Base-by-base conservation (phyloP, 2,888 invertebrate species). In the Drosophila birchii region DNA sequence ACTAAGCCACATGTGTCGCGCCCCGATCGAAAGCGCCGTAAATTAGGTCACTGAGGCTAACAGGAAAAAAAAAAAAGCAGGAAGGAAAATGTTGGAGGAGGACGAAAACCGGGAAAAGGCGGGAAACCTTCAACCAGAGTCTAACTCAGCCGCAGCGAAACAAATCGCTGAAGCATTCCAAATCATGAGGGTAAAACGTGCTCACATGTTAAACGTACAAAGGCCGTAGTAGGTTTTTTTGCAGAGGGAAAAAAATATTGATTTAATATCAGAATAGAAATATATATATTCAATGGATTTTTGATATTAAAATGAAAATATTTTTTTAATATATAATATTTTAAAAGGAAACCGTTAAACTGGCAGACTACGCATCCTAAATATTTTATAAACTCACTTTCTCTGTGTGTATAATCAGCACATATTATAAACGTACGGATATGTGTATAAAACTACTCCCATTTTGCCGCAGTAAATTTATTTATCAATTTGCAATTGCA, bases 401-500 rank as follows among this genome's bases (percentile, higher is more conserved):
- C 16, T 12, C 38, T 14, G 9, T 7, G 45, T 41, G 58, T 41
- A 32, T 20, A 43, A 57, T 43, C n/a, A 43, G 34, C 44, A 39
- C 49, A 61, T 43, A n/a, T 29, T 29, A 20, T 43, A 32, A 36
- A 54, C 26, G n/a, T 12, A 23, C 14, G n/a, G 26, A 51, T 56
- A 32, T 34, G 16, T 43, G 6, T 16, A 73, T 60, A 69, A 55
- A 69, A 66, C 59, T 59, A 59, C 55, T 56, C 54, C 56, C 56
- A 51, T 67, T 61, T 47, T 62, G 72, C 72, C 67, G 43, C 72
- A 66, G 72, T 75, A 79, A 72, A 84, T 86, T 78, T 83, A 88
- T 88, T 85, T 85, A 85, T 88, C 88, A 88, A 86, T 88, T 86
- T 86, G 89, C 81, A 80, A 81, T 78, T 83, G 86, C 75, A 76